These are phyloP conservation scores for Neria commutata DNA, from an alignment of 2,888 invertebrate genomes.

Conservation along the genomic window DNA sequence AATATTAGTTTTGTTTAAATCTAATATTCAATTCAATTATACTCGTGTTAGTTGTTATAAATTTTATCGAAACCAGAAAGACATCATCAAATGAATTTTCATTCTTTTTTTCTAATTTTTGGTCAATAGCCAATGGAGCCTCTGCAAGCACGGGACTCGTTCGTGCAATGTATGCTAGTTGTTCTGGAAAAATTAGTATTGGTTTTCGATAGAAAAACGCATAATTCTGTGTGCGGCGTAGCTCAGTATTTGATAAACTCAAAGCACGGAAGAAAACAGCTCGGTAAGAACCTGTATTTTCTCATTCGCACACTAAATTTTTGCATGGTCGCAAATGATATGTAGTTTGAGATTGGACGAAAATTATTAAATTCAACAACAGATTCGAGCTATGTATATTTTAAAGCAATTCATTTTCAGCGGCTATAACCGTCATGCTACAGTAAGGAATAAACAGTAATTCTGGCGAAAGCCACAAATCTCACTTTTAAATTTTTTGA, in stretches of 20 bases:
- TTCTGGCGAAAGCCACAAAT: no score
- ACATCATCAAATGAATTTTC: not conserved
- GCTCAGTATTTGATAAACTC: slow-evolving; percentile 43
- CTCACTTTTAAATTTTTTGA: no score
- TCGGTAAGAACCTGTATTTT: slow-evolving; percentile 39
- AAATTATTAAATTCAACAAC: no score
- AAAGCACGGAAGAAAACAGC: slow-evolving; percentile 29
- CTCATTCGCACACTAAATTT: no score
- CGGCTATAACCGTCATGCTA: no score
- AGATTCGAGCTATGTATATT: no score
- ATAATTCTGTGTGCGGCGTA: slow-evolving; percentile 35
- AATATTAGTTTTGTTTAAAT: not conserved
- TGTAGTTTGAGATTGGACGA: no score
- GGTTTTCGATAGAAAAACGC: slow-evolving; percentile 36
- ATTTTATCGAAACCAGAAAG: not conserved
- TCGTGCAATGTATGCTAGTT: slow-evolving; percentile 36
- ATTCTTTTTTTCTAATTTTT: not conserved
- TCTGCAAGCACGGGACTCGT: slow-evolving; percentile 38
- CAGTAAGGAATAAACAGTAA: no score
- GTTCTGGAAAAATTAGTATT: slow-evolving; percentile 43
- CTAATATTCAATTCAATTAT: not conserved
- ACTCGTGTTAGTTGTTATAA: not conserved
- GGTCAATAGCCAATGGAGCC: slow-evolving; percentile 28
- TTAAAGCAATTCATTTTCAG: no score
- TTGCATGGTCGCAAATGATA: no score